phyloP scores from a whole-genome alignment of 2,113 vertebrate species.

The Neogale vison region DNA sequence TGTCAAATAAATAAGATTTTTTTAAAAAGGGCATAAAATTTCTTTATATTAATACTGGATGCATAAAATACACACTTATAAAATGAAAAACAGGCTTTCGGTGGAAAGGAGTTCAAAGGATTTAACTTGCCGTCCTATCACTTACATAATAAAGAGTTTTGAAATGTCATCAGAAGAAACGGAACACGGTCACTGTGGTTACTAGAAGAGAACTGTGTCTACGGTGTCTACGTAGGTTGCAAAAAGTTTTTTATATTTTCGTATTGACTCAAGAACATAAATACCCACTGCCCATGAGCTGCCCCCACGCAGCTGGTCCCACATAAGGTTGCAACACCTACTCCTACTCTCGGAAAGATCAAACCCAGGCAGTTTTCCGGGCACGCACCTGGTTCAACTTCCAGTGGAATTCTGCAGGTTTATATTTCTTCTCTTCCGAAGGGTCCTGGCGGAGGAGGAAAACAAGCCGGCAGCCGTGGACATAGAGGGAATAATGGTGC shows the following conservation, averaged over 20 bases:
- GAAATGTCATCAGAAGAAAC: background rate
- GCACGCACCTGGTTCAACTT: conserved; percentile 92
- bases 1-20: too few species aligned
- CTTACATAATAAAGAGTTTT: background rate
- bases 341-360: too few species aligned
- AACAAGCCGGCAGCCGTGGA: conserved; percentile 95
- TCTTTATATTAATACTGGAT: background rate
- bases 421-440: conserved; percentile 90
- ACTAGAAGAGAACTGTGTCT: background rate
- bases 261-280: background rate
- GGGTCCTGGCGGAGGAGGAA: conserved; percentile 96
- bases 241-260: background rate
- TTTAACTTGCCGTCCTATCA: background rate
- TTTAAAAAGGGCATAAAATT: background rate
- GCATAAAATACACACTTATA: background rate
- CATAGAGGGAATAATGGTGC: conserved; percentile 94
- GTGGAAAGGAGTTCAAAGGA: background rate
- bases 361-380: fast-evolving
- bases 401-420: conserved; percentile 98
- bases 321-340: fast-evolving
- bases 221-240: background rate
- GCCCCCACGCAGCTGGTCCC: fast-evolving
- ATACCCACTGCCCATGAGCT: background rate
- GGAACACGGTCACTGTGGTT: background rate
- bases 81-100: background rate